Evolutionary conservation across 2,888 invertebrate species (phyloP), one percentile per base, ranked within the genome.

Genomic region (Standfussiana lucernea): DNA sequence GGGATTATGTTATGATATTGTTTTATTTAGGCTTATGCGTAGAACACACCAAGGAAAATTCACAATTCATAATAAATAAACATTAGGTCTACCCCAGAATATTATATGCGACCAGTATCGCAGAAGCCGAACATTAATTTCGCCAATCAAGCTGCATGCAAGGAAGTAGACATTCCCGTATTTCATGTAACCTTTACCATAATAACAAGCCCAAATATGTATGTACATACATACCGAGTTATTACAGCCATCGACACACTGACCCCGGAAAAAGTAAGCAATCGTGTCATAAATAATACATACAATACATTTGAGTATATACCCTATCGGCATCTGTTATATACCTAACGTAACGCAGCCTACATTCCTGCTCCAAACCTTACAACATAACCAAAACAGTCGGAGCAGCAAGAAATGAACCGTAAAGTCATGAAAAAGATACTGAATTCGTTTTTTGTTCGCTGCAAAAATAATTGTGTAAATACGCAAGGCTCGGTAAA

Each of bases 221-320:
- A 28, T 59, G 28, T 59, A 32, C 24, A 8, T 37, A 37, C 28
- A 10, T 45, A 15, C 28, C 42, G 50, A 35, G 24, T 72, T 79
- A 80, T 64, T 68, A 56, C 28, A 21, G 11, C n/a, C 11, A 79
- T 86, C 62, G 83, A 66, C 79, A 86, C 72, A 83, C 74, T 86
- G 84, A 83, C 74, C 86, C 24, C 24, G 61, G 42, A 28, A 67
- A 72, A 70, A 65, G 64, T 66, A 86, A 74, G 73, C 71, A 83
- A 59, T 82, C 50, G 13, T 10, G 40, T 32, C 11, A 79, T 83
- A 79, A 83, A 83, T 84, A 83, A 68, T 45, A 68, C n/a, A 61
- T 42, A 69, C 69, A 82, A 79, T 72, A 70, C 71, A 65, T 65
- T 67, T 47, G 21, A 72, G 69, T 65, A 74, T 37, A 75, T 50